Conservation (phyloP, 2,888 invertebrate genomes). For the Galeopsomyia nigrocyanea region DNA sequence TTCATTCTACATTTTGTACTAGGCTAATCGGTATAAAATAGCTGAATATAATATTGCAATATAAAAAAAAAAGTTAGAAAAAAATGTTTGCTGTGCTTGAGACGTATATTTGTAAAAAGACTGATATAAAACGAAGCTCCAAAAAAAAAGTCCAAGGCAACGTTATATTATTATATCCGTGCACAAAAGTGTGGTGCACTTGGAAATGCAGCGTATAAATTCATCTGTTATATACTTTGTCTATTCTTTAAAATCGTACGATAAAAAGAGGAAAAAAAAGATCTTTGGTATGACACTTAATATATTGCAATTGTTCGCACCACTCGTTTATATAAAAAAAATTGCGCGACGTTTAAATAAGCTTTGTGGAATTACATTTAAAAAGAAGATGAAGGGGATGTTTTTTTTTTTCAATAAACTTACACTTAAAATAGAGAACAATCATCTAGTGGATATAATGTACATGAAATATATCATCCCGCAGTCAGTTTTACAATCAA, state of each 20-base stretch:
- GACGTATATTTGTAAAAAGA: slow-evolving; percentile 32
- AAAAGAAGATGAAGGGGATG: slow-evolving; percentile 18
- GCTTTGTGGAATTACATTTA: slow-evolving; percentile 35
- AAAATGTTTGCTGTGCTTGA: slow-evolving; percentile 28
- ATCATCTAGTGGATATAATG: slow-evolving; percentile 42
- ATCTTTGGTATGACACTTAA: slow-evolving; percentile 66
- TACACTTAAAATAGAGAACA: slow-evolving; percentile 45
- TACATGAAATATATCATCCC: slow-evolving; percentile 37
- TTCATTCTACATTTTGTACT: slow-evolving; percentile 58
- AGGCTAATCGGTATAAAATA: slow-evolving; percentile 55
- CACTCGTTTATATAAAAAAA: slow-evolving; percentile 24
- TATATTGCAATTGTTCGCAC: slow-evolving; percentile 57
- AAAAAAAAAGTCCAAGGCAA: slow-evolving; percentile 3
- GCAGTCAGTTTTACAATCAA: slow-evolving; percentile 22
- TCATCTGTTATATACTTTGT: slow-evolving; percentile 31
- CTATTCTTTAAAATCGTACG: slow-evolving; percentile 34
- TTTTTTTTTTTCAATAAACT: slow-evolving; percentile 28
- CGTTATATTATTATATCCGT: background rate
- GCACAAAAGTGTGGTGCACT: slow-evolving; percentile 34
- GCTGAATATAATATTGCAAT: slow-evolving; percentile 54
- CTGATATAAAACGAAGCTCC: slow-evolving; percentile 32
- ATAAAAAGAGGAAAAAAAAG: slow-evolving; percentile 49
- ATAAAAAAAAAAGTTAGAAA: slow-evolving; percentile 48
- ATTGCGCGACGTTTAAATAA: slow-evolving; percentile 29
- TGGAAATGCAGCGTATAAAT: slow-evolving; percentile 41